Evolutionary conservation across 2,888 invertebrate genomes (phyloP).

Genomic region (Corbicula japonica): DNA sequence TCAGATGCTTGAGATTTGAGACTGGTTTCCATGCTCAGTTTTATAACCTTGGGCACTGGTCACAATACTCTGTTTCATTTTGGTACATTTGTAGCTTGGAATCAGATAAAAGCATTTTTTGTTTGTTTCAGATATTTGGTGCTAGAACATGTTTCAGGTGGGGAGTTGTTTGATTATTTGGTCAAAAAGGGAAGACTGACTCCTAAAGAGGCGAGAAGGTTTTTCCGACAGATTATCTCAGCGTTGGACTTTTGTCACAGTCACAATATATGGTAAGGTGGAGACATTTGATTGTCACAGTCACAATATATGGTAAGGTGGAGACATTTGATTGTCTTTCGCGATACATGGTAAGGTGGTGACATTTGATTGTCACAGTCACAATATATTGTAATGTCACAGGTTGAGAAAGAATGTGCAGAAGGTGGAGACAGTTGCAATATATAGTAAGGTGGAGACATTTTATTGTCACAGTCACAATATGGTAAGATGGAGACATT

Average conservation of each 20-base stretch:
- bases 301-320: conserved; percentile 84
- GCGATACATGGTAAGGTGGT: conserved; percentile 92
- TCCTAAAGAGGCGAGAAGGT: conserved; percentile 98
- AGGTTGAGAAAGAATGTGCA: not conserved
- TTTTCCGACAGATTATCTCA: conserved; percentile 99
- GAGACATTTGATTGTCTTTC: not conserved
- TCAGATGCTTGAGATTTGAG: too few species aligned
- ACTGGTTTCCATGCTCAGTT: too few species aligned
- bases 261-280: conserved; percentile 98
- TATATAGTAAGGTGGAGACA: not conserved
- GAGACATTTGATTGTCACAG: not conserved
- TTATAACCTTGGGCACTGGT: too few species aligned
- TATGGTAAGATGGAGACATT: not conserved
- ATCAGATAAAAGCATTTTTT: too few species aligned
- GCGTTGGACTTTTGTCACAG: conserved; percentile 99
- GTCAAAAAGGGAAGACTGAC: conserved; percentile 99
- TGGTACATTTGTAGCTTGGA: too few species aligned
- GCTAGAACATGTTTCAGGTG: conserved; percentile 99
- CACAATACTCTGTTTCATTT: too few species aligned
- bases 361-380: not conserved
- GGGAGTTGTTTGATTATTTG: conserved; percentile 99
- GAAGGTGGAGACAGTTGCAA: not conserved
- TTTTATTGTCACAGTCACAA: not conserved
- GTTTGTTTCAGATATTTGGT: conserved; percentile 93
- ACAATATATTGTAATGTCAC: not conserved